Conservation (phyloP, 2,797 vertebrate genomes). For the Protosalanx chinensis region DNA sequence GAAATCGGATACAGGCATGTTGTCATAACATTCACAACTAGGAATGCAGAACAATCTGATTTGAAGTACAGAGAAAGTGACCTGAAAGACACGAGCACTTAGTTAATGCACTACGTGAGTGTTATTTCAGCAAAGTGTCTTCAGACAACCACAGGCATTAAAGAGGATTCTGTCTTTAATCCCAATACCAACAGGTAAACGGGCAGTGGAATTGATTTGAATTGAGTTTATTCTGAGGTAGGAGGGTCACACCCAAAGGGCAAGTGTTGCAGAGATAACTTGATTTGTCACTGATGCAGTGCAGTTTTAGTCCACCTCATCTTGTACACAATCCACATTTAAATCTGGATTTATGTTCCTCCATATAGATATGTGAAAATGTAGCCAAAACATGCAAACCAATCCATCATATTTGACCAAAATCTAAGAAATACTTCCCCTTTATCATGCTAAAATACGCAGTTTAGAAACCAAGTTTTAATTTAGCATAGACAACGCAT, state of each 20-base stretch:
- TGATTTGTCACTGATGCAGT: background rate
- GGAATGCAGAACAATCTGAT: constrained; percentile 46
- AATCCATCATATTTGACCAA: no score
- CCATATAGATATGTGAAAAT: background rate
- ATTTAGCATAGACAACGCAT: no score
- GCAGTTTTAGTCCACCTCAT: background rate
- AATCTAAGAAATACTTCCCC: no score
- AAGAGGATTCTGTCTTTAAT: background rate
- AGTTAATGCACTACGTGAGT: constrained; percentile 16
- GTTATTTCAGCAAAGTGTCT: background rate
- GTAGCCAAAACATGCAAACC: background rate
- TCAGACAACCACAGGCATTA: background rate
- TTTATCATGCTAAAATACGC: no score
- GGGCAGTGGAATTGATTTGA: background rate
- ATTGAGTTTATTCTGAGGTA: background rate
- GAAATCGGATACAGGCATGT: constrained; percentile 59
- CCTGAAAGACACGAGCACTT: constrained; percentile 27
- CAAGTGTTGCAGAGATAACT: background rate
- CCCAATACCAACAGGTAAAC: background rate
- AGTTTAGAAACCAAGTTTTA: no score
- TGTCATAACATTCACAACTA: constrained; percentile 60
- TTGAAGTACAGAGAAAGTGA: constrained; percentile 46
- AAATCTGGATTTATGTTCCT: background rate
- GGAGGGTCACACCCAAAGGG: background rate
- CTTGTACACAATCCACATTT: background rate